A percentile compares a stretch with the other conserved stretches of the same genome.
Evolutionary conservation across 1,140 invertebrate species (phyloP).

Genomic region (Drosophila teissieri): DNA sequence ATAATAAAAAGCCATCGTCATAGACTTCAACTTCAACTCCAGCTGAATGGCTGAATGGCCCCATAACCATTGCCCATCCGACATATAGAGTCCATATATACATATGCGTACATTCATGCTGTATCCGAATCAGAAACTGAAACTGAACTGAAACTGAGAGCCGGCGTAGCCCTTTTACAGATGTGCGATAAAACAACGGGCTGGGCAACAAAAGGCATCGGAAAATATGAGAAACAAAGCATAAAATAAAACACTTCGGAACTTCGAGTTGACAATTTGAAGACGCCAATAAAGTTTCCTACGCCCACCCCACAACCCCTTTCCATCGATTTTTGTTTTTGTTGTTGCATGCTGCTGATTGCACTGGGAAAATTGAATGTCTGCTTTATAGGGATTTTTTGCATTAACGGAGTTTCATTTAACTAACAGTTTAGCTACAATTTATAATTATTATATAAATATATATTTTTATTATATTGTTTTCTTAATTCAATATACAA

Average conservation of each 20-base stretch:
- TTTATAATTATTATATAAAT: too few relatives aligned
- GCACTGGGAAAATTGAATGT: conserved; percentile 1
- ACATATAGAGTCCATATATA: conserved; percentile 31
- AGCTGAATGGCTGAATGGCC: conserved; percentile 30
- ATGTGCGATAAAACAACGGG: conserved; percentile 74
- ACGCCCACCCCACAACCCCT: conserved; percentile 31
- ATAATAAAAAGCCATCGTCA: conserved; percentile 80
- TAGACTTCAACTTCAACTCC: conserved; percentile 55
- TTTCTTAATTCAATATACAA: too few relatives aligned
- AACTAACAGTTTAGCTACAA: too few relatives aligned
- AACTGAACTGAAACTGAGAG: conserved; percentile 12
- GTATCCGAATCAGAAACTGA: conserved; percentile 28
- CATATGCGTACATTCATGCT: conserved; percentile 5
- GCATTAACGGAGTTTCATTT: too few relatives aligned
- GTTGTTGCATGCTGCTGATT: conserved; percentile 14
- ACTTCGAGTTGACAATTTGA: conserved; percentile 79
- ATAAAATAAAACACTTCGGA: conserved; percentile 80
- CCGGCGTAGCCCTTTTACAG: conserved; percentile 73
- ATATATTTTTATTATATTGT: too few relatives aligned
- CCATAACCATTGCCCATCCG: conserved; percentile 27
- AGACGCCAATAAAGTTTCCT: conserved; percentile 77
- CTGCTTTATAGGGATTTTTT: too few relatives aligned
- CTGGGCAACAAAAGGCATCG: conserved; percentile 62
- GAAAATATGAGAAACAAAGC: conserved; percentile 81
- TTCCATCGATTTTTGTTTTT: conserved; percentile 26